Base-by-base conservation (phyloP, 2,113 vertebrate genomes). In the Fregetta grallaria region DNA sequence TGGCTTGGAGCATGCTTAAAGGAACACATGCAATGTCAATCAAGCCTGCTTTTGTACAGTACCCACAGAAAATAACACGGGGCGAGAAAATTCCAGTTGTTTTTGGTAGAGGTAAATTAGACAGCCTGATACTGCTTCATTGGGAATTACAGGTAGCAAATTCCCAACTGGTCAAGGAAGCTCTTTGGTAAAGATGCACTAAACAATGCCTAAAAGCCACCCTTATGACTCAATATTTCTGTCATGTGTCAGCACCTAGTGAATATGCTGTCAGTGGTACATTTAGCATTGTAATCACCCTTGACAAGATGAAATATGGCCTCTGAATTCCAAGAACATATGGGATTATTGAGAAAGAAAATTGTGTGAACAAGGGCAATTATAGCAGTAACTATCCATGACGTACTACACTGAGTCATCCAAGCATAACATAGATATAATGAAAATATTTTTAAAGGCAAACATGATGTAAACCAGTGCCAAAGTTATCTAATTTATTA, bases 311-410 rank as follows among this genome's bases (percentile, higher is more conserved):
- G 96, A 97, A 95, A 90, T 92, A 95, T 49, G 75, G 90, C 86
- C 82, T 63, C 91, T 3, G 44, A n/a, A 88, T 95, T 86, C 94
- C 89, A 94, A 55, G 67, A 95, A 88, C 93, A 95, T 91, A 97
- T 86, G 97, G 90, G 90, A 97, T 97, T 96, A 75, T 86, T 92
- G 94, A 83, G 91, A 96, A 83, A 93, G 96, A 97, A 97, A 98
- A 97, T 94, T n/a, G 90, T 90, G 79, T 94, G 92, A 94, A 95
- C 82, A 88, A 96, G 96, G 92, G 94, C 91, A 97, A 97, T 97
- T 97, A 97, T 3, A 90, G 93, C 92, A 95, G 55, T 97, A 97
- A 95, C 93, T 90, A 83, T 92, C 91, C 68, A 59, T 95, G 95
- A 76, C 91, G 78, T 59, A 88, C 70, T 74, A 19, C 78, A 53